Conservation (phyloP, 2,888 invertebrate species). For the Clunio marinus region DNA sequence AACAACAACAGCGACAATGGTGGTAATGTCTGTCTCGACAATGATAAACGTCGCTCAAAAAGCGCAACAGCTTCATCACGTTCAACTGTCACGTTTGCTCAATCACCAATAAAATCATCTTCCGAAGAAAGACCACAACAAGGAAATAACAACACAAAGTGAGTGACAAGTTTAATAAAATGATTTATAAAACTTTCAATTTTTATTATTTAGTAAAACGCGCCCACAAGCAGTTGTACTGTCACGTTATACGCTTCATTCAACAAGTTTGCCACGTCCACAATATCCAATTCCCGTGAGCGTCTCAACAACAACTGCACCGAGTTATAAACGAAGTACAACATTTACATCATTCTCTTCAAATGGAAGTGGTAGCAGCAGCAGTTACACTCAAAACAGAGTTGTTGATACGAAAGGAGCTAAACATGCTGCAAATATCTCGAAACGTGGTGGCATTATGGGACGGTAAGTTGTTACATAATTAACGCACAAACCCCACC, state of each 20-base stretch:
- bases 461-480: constrained; percentile 20
- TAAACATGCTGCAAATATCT: constrained; percentile 65
- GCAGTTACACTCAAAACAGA: constrained; percentile 49
- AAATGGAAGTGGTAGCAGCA: background rate
- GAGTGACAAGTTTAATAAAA: background rate
- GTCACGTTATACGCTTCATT: constrained; percentile 63
- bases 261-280: constrained; percentile 69
- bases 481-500: background rate
- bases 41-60: constrained; percentile 51
- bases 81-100: background rate
- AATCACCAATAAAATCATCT: constrained; percentile 1
- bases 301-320: constrained; percentile 45
- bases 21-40: constrained; percentile 44
- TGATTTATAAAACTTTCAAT: background rate
- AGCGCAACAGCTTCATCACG: constrained; percentile 45
- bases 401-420: constrained; percentile 64
- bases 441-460: constrained; percentile 52
- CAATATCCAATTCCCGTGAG: constrained; percentile 60
- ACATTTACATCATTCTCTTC: background rate
- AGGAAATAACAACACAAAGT: constrained; percentile 2
- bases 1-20: constrained; percentile 53
- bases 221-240: constrained; percentile 51
- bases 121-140: background rate
- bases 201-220: constrained; percentile 44
- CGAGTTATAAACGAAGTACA: constrained; percentile 38